Percentiles rank a stretch among this genome's conserved stretches.
phyloP scores from a whole-genome alignment of 1,140 invertebrate species.

The Drosophila repleta region DNA sequence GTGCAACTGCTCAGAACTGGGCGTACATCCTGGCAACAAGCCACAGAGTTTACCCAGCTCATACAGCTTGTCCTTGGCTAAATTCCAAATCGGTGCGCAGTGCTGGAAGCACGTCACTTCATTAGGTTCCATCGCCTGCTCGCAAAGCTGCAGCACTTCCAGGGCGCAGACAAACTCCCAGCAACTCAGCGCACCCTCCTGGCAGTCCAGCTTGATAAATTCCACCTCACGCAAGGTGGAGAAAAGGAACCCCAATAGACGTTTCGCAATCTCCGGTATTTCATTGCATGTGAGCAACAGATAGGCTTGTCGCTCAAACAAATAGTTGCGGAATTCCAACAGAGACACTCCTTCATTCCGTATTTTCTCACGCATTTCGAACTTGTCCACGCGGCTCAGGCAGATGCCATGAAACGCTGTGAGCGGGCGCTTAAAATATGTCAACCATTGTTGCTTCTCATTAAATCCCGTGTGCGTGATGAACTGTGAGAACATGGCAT shows the following conservation, averaged over 20 bases:
- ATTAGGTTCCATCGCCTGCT: conserved; percentile 88
- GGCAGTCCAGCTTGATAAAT: conserved; percentile 84
- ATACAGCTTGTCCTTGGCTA: conserved; percentile 95
- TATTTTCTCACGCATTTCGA: conserved; percentile 89
- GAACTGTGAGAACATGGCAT: conserved; percentile 98
- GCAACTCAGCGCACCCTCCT: conserved; percentile 93
- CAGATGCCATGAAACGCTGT: conserved; percentile 93
- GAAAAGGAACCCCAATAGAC: conserved; percentile 76
- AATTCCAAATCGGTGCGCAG: conserved; percentile 95
- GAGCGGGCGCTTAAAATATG: conserved; percentile 89
- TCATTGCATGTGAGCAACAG: conserved; percentile 70
- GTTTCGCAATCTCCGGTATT: conserved; percentile 77
- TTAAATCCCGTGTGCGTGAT: conserved; percentile 95
- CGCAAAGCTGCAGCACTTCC: conserved; percentile 93
- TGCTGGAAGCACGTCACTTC: conserved; percentile 89
- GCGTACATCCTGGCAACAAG: conserved; percentile 93
- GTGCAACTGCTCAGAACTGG: conserved; percentile 94
- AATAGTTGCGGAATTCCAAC: conserved; percentile 96
- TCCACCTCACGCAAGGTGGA: conserved; percentile 80
- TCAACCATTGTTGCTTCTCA: conserved; percentile 92
- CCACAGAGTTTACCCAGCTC: conserved; percentile 95
- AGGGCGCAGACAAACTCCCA: conserved; percentile 97
- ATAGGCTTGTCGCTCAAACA: conserved; percentile 95
- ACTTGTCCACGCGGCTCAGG: conserved; percentile 88
- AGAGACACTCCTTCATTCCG: conserved; percentile 89